Base-by-base conservation (phyloP, 64 coral and sea anemone genomes). In the Pocillopora verrucosa region DNA sequence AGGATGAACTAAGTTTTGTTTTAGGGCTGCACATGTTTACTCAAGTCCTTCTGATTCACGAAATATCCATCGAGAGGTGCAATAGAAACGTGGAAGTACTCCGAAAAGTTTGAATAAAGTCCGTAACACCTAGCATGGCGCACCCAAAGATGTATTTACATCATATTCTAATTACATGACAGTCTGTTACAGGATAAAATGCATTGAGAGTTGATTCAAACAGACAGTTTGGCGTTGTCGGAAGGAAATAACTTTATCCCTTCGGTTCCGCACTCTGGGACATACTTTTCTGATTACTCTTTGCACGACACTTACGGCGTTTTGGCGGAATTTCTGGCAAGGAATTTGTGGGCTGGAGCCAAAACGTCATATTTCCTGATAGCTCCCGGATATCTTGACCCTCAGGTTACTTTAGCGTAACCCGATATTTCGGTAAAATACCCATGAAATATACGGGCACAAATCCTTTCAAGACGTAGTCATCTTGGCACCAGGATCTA, bases 381-480 rank as follows among this genome's bases (percentile, higher is more conserved):
- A 65, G 67, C 77, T 77, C 35, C 61, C 57, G 65, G 72, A 34
- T 62, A 51, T 91, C 91, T 84, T 96, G 91, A 93, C 92, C 94
- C 89, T 60, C 36, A 22, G 79, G 79, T 36, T 81, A 61, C 62
- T 81, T 15, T 24, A 62, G 11, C 11, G 95, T 94, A 97, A 97
- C 89, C 38, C 59, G 95, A 97, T 97, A 97, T 97, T 93, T 76
- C 73, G 87, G 70, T 92, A 90, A 93, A 96, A 90, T 93, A 78
- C 36, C 81, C 82, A 25, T 87, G 80, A 90, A 96, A 93, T 89
- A 89, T 89, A 93, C 81, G 35, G 37, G 60, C 41, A 96, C 92
- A 93, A 92, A 90, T 90, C 87, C 92, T 90, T 80, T 77, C 78
- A 67, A 78, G 26, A 34, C 65, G 25, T 26, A 89, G 95, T 74